Evolutionary conservation across 2,888 invertebrate genomes (phyloP), one percentile per base, ranked within the genome.

Genomic region (Cerastis leucographa): DNA sequence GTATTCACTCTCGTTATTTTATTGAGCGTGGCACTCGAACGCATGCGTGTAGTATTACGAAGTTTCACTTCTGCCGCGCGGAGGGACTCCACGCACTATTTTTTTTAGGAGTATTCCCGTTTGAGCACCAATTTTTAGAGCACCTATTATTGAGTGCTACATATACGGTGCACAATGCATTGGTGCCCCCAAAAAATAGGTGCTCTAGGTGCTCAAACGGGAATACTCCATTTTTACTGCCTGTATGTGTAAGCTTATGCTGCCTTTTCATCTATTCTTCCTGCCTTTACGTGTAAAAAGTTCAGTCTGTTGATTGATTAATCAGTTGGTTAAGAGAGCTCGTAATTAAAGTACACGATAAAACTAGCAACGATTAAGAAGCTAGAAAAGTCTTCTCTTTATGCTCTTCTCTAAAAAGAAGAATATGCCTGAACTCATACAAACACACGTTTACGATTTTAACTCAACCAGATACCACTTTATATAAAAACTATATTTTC

Each of bases 401-500:
- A 14, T 42, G 19, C 12, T 61, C 17, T 35, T 17, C 35, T 4
- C 4, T n/a, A 14, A 25, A 40, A 49, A 25, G 2, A 19, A 29
- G 2, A 70, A 70, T 69, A 54, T 29, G 29, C n/a, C n/a, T 19
- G 7, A 46, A 29, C n/a, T 29, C 25, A 14, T 51, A 71, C n/a
- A 64, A 51, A 56, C 29, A 65, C 42, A 22, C 25, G 11, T 0
- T 29, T 40, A 46, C 14, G 46, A 65, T 29, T 40, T 51, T 56
- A 62, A 59, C 46, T 46, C 22, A 46, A 61, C 46, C 22, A 62
- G 29, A 70, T 35, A 44, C 22, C 22, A 59, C 5, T 67, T 73
- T 70, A 69, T 69, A 72, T 35, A 35, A 65, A n/a, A 68, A 44
- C 42, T 54, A 73, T 51, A 77, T 71, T 78, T 74, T 73, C 59